Evolutionary conservation across 2,888 invertebrate genomes (phyloP).

Genomic region (Polydrusus cervinus): DNA sequence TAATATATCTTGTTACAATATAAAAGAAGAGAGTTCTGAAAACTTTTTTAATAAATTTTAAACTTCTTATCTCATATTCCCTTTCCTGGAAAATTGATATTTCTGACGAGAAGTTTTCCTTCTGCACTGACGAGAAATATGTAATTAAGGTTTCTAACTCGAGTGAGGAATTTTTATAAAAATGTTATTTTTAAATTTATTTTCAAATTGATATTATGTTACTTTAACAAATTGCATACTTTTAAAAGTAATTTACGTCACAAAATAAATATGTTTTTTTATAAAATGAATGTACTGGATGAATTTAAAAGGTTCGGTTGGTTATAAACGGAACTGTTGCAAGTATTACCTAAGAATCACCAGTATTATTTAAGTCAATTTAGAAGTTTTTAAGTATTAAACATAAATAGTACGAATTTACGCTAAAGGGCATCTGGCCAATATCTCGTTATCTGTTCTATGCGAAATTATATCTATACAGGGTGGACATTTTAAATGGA

Average conservation of each 20-base stretch:
- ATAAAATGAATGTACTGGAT: background rate
- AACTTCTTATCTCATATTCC: constrained; percentile 54
- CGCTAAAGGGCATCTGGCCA: no score
- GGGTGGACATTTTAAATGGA: no score
- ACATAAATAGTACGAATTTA: no score
- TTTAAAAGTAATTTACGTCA: constrained; percentile 10
- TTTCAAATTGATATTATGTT: constrained; percentile 30
- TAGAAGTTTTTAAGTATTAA: no score
- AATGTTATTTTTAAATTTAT: constrained; percentile 39
- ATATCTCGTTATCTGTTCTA: no score
- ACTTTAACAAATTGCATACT: constrained; percentile 19
- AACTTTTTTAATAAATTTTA: constrained; percentile 61
- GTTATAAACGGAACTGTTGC: no score
- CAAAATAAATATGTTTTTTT: constrained; percentile 1
- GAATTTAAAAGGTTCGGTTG: no score
- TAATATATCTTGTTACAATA: constrained; percentile 51
- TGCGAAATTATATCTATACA: no score
- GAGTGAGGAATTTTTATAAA: constrained; percentile 35
- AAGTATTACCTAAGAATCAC: no score
- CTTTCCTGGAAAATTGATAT: constrained; percentile 51
- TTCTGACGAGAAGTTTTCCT: constrained; percentile 50
- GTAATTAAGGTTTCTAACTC: constrained; percentile 44
- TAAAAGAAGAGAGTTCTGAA: constrained; percentile 52
- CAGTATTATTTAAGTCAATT: no score
- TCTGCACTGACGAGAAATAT: constrained; percentile 51